Conservation (phyloP, 2,113 vertebrate species). For the Myotis brandtii region DNA sequence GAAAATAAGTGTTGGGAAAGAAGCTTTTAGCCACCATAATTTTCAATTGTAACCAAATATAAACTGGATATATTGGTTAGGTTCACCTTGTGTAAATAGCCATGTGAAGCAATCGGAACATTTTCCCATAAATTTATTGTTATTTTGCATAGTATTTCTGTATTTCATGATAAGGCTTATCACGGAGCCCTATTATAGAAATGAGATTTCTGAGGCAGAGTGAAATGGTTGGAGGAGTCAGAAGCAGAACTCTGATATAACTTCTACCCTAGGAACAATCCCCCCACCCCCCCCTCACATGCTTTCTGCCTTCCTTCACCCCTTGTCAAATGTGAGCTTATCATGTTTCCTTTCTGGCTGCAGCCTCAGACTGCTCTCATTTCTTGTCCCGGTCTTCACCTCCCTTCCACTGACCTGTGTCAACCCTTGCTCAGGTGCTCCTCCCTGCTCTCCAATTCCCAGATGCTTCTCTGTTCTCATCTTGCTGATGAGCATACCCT, state of each 20-base stretch:
- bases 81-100: neutral
- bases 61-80: neutral
- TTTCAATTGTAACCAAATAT: neutral
- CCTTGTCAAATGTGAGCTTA: neutral
- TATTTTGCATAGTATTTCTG: neutral
- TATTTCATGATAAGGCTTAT: neutral
- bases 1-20: neutral
- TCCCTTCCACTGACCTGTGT: neutral
- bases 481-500: neutral
- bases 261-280: neutral
- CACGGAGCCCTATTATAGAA: neutral
- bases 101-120: neutral
- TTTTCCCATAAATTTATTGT: neutral
- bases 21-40: neutral
- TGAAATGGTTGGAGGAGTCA: neutral
- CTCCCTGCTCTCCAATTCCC: neutral
- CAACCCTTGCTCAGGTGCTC: neutral
- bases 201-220: neutral
- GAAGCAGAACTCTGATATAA: neutral
- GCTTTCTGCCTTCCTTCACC: neutral
- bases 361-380: constrained; percentile 24
- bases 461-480: neutral
- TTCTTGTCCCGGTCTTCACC: neutral
- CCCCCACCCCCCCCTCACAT: neutral
- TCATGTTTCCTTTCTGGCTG: neutral